These are phyloP conservation scores for Chironomus tentans DNA, from an alignment of 2,888 invertebrate genomes.

Conservation along the genomic window DNA sequence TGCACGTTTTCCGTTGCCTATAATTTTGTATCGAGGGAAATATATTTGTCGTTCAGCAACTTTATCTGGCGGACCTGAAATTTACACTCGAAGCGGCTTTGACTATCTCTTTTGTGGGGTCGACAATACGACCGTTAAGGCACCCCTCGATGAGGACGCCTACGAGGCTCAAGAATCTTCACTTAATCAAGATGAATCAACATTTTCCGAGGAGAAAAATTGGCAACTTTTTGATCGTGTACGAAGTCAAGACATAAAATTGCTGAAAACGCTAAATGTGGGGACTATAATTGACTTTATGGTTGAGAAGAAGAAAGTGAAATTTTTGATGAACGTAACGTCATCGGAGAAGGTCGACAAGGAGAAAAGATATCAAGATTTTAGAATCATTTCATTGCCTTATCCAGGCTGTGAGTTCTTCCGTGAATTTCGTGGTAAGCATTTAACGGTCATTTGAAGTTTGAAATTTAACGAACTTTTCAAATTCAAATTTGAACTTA, in stretches of 20 bases:
- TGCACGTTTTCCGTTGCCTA: constrained; percentile 66
- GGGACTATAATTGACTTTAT: constrained; percentile 70
- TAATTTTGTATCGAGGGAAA: constrained; percentile 65
- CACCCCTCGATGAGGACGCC: constrained; percentile 31
- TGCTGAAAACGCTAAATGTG: constrained; percentile 60
- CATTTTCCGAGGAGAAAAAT: constrained; percentile 34
- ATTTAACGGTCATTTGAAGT: too few relatives aligned
- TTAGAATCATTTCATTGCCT: constrained; percentile 62
- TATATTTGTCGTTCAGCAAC: constrained; percentile 67
- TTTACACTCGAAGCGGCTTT: constrained; percentile 57
- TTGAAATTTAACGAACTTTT: too few relatives aligned
- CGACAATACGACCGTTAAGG: neutral
- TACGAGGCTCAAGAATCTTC: constrained; percentile 33
- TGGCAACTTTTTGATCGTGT: constrained; percentile 55
- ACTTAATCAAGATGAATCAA: constrained; percentile 28
- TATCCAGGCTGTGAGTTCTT: constrained; percentile 83
- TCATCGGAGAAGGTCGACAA: constrained; percentile 78
- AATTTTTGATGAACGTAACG: constrained; percentile 67
- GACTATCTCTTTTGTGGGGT: constrained; percentile 42
- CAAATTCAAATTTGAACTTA: too few relatives aligned
- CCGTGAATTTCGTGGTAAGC: constrained; percentile 51
- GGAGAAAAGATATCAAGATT: constrained; percentile 62
- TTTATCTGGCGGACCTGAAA: constrained; percentile 62
- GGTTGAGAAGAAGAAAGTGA: constrained; percentile 77
- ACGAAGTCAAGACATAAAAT: constrained; percentile 57